These are phyloP conservation scores for Neoarius graeffei DNA, from an alignment of 2,113 vertebrate genomes.

Conservation along the genomic window DNA sequence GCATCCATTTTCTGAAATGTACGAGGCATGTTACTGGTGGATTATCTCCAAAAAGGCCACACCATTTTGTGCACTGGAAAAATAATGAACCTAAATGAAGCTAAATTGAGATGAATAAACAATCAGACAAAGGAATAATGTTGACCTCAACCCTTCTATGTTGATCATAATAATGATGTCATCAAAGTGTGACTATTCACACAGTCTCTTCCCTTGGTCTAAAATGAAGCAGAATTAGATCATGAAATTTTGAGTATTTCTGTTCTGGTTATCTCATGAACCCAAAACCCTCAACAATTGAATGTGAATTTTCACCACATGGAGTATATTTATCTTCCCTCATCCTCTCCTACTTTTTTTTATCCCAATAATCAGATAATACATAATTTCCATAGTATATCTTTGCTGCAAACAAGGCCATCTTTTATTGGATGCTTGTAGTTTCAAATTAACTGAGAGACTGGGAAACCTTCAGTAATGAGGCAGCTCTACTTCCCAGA, in stretches of 20 bases:
- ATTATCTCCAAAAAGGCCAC: no score
- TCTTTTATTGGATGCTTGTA: background rate
- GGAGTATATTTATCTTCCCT: no score
- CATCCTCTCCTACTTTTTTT: background rate
- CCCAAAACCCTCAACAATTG: background rate
- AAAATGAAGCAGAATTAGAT: background rate
- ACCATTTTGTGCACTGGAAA: background rate
- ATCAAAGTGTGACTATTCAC: background rate
- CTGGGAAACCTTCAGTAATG: background rate
- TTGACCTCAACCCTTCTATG: background rate
- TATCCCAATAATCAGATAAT: background rate
- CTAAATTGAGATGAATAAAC: background rate
- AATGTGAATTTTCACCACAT: background rate
- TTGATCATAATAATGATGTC: background rate
- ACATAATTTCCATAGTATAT: background rate
- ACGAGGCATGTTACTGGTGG: no score
- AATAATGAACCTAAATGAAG: background rate
- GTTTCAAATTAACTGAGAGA: background rate
- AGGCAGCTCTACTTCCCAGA: conserved; percentile 1
- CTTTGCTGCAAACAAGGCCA: background rate
- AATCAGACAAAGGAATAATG: no score
- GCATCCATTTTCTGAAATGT: no score
- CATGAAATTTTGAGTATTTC: background rate
- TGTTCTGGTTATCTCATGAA: background rate
- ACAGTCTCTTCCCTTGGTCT: background rate